These are phyloP conservation scores for Galerucella nymphaeae DNA, from an alignment of 2,888 invertebrate species.

Conservation along the genomic window DNA sequence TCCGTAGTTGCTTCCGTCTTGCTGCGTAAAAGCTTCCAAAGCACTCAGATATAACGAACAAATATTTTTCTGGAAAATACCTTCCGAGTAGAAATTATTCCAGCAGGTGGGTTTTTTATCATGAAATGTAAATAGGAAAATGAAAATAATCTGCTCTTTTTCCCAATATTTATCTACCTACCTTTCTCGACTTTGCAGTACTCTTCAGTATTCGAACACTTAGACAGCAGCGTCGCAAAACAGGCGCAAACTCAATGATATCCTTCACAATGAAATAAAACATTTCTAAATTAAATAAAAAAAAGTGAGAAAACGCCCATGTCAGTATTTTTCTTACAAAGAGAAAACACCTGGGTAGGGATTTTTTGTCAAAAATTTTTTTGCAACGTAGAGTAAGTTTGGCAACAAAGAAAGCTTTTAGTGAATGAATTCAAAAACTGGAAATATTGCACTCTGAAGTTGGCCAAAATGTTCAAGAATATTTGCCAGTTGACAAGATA, in stretches of 20 bases:
- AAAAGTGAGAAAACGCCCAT: too few relatives aligned
- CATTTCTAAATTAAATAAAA: too few relatives aligned
- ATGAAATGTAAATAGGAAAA: conserved; percentile 43
- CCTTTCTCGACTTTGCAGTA: conserved; percentile 43
- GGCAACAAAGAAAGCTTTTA: too few relatives aligned
- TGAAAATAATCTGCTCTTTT: conserved; percentile 49
- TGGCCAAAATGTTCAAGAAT: too few relatives aligned
- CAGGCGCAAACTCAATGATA: not conserved
- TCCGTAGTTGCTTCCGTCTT: conserved; percentile 15
- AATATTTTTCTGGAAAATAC: conserved; percentile 33
- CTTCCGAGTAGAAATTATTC: conserved; percentile 39
- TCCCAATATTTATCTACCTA: conserved; percentile 47
- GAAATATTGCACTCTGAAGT: too few relatives aligned
- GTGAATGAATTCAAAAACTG: too few relatives aligned
- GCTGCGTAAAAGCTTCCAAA: conserved; percentile 16
- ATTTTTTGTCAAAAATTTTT: too few relatives aligned
- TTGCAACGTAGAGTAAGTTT: too few relatives aligned
- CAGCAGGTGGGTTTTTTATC: conserved; percentile 45
- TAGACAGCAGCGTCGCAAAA: not conserved
- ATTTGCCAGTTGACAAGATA: too few relatives aligned
- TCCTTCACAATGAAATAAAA: too few relatives aligned
- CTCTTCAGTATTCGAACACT: conserved; percentile 30
- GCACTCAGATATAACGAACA: conserved; percentile 21
- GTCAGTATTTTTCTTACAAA: too few relatives aligned
- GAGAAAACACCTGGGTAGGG: too few relatives aligned